phyloP scores from a whole-genome alignment of 2,797 vertebrate genomes.

The Megalops cyprinoides region DNA sequence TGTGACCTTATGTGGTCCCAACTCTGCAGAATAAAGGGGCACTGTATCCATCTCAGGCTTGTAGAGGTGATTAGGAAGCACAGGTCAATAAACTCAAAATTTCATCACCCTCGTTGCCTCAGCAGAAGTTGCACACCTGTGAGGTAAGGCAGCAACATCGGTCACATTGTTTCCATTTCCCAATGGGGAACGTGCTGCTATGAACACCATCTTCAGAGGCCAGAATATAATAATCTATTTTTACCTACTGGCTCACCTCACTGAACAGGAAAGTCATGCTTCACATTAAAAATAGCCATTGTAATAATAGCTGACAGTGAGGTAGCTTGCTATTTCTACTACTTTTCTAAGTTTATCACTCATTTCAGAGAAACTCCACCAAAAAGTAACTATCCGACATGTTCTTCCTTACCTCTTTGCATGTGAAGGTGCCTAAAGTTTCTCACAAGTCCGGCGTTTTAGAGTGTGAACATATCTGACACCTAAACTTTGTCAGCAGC shows the following conservation, averaged over 20 bases:
- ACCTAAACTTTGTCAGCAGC: no score
- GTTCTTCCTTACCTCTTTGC: no score
- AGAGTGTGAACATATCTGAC: no score
- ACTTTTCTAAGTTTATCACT: background rate
- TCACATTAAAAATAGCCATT: conserved; percentile 23
- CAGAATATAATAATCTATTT: conserved; percentile 21
- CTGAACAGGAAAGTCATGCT: conserved; percentile 18
- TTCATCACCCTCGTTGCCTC: background rate
- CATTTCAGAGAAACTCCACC: background rate
- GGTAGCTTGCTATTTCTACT: background rate
- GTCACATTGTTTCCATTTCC: background rate
- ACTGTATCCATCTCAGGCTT: no score
- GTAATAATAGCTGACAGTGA: conserved; percentile 18
- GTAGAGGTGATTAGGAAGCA: no score
- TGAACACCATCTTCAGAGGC: background rate
- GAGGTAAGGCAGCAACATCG: conserved; percentile 12
- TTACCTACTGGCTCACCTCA: background rate
- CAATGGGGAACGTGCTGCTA: background rate
- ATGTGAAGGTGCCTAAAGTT: no score
- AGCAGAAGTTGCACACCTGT: background rate
- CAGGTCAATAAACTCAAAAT: background rate
- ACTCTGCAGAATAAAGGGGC: no score
- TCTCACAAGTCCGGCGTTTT: no score
- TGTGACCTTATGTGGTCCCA: no score
- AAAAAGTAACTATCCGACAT: background rate